Evolutionary conservation across 2,888 invertebrate species (phyloP).

Genomic region (Hanleya hanleyi): DNA sequence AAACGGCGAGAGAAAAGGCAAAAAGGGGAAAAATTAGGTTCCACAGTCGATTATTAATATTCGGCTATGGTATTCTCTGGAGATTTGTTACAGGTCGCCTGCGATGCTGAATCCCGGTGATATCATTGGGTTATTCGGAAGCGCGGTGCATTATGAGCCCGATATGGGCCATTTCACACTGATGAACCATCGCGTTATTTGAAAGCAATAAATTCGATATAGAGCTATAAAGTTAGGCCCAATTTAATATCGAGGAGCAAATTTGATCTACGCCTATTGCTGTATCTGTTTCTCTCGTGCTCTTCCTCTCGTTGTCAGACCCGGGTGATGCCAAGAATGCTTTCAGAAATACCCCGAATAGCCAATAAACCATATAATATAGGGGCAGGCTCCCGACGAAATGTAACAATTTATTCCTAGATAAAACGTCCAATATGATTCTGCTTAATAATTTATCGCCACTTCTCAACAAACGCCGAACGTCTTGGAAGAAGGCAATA

Average conservation of each 20-base stretch:
- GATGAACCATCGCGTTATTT: slow-evolving; percentile 3
- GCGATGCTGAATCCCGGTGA: neutral
- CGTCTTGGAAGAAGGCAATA: too few relatives aligned
- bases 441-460: too few relatives aligned
- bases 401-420: too few relatives aligned
- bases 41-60: slow-evolving; percentile 8
- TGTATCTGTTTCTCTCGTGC: too few relatives aligned
- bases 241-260: slow-evolving; percentile 1
- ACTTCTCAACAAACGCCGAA: too few relatives aligned
- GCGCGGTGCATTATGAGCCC: neutral
- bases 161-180: slow-evolving; percentile 4
- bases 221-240: neutral
- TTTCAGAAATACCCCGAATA: too few relatives aligned
- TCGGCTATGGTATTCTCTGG: neutral
- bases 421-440: too few relatives aligned
- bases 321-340: too few relatives aligned
- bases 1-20: slow-evolving; percentile 6
- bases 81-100: neutral
- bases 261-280: slow-evolving; percentile 5
- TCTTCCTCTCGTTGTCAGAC: too few relatives aligned
- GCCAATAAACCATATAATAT: too few relatives aligned
- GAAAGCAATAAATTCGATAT: neutral
- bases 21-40: slow-evolving; percentile 6
- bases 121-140: slow-evolving; percentile 5
- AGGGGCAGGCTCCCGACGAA: too few relatives aligned